Conservation (phyloP, 2,113 vertebrate species). For the Brachyhypopomus gauderio region DNA sequence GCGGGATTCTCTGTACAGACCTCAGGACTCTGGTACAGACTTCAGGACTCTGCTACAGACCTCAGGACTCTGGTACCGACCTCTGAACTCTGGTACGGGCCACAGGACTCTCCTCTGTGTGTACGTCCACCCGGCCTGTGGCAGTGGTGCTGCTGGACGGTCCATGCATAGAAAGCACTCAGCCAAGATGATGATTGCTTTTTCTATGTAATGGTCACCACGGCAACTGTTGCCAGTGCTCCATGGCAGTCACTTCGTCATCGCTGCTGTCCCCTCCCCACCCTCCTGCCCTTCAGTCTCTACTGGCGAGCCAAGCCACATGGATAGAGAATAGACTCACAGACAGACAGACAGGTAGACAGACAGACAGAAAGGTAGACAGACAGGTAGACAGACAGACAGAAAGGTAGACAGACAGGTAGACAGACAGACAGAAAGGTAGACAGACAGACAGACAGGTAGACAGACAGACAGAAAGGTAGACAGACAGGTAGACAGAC, state of each 20-base stretch:
- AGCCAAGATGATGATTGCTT: slow-evolving; percentile 40
- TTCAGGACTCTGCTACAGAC: too few species aligned
- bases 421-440: not conserved
- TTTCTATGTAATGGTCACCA: slow-evolving; percentile 45
- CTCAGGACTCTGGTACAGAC: too few species aligned
- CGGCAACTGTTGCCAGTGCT: slow-evolving; percentile 52
- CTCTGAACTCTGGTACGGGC: too few species aligned
- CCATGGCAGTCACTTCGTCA: slow-evolving; percentile 42
- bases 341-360: not conserved
- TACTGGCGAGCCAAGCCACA: too few species aligned
- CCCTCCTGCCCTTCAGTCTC: slow-evolving; percentile 18
- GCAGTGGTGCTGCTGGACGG: slow-evolving; percentile 2
- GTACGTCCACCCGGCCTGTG: too few species aligned
- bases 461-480: too few species aligned
- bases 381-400: not conserved
- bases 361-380: not conserved
- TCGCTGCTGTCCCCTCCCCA: not conserved
- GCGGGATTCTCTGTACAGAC: too few species aligned
- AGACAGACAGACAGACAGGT: too few species aligned
- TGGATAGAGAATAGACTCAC: not conserved
- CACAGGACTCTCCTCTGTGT: too few species aligned
- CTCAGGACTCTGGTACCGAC: too few species aligned
- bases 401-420: not conserved
- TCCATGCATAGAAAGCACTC: slow-evolving; percentile 16
- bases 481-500: not conserved